These are phyloP conservation scores for Hylyphantes graminicola DNA, from an alignment of 1,140 invertebrate species.

Conservation along the genomic window DNA sequence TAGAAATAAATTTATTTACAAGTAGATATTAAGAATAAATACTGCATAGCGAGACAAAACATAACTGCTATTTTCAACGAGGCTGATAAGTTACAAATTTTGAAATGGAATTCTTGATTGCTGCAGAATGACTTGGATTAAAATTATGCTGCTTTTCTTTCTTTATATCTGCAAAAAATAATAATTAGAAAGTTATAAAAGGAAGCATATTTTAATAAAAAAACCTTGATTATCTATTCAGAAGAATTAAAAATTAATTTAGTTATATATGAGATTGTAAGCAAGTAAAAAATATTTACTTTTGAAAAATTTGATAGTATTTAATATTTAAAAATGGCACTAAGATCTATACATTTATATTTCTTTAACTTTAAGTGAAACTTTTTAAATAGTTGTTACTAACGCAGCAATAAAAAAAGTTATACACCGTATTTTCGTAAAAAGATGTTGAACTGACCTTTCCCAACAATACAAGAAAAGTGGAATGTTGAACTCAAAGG, in stretches of 20 bases:
- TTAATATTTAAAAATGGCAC: background rate
- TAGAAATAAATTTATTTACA: too few species aligned
- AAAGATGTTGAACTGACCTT: background rate
- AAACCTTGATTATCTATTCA: too few species aligned
- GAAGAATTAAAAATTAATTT: too few species aligned
- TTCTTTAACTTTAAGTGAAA: background rate
- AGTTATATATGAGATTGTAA: background rate
- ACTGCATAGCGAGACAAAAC: too few species aligned
- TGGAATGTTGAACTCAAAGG: background rate
- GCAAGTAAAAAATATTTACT: background rate
- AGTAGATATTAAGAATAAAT: too few species aligned
- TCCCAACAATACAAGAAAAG: background rate
- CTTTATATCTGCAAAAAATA: conserved; percentile 17
- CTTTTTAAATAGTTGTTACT: background rate
- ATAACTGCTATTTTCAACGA: too few species aligned
- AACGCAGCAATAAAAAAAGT: too few species aligned
- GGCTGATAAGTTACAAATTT: too few species aligned
- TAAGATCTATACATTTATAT: background rate
- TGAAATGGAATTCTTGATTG: conserved; percentile 9
- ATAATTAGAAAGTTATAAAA: background rate
- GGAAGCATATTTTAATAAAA: background rate
- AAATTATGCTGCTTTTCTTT: background rate
- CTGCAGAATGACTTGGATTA: conserved; percentile 5
- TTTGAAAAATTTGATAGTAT: background rate
- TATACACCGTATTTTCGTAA: background rate